Evolutionary conservation across 1,140 invertebrate genomes (phyloP).

Genomic region (Anoplolepis gracilipes): DNA sequence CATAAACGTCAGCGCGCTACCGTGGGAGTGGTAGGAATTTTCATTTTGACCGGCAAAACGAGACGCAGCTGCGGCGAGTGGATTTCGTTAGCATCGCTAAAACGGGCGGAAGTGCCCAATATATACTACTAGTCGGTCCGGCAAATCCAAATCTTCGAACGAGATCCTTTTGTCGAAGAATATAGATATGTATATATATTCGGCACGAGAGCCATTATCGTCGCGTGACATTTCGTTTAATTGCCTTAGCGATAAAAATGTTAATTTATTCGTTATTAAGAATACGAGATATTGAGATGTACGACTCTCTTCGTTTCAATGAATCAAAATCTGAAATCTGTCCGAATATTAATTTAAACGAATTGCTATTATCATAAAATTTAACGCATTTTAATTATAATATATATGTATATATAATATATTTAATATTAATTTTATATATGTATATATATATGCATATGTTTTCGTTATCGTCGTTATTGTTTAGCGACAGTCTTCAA

Average conservation of each 20-base stretch:
- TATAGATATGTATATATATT: no score
- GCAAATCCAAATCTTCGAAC: constrained; percentile 19
- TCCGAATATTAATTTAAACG: not conserved
- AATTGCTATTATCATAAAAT: no score
- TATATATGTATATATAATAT: no score
- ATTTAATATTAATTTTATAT: no score
- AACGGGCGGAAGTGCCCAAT: not conserved
- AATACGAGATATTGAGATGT: not conserved
- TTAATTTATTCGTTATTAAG: not conserved
- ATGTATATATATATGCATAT: no score
- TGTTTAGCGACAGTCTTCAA: constrained; percentile 7
- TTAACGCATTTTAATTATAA: no score
- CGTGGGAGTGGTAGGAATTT: constrained; percentile 46
- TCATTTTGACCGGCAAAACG: constrained; percentile 59
- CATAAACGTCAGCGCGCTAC: constrained; percentile 53
- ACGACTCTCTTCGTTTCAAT: not conserved
- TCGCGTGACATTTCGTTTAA: not conserved
- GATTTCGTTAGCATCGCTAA: constrained; percentile 61
- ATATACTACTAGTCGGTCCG: not conserved
- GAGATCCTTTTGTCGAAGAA: not conserved
- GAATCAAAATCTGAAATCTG: not conserved
- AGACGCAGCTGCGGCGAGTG: constrained; percentile 59
- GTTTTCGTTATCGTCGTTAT: constrained; percentile 3
- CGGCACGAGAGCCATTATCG: not conserved
- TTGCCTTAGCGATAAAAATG: not conserved